phyloP scores from a whole-genome alignment of 2,888 invertebrate species.

The Standfussiana lucernea region DNA sequence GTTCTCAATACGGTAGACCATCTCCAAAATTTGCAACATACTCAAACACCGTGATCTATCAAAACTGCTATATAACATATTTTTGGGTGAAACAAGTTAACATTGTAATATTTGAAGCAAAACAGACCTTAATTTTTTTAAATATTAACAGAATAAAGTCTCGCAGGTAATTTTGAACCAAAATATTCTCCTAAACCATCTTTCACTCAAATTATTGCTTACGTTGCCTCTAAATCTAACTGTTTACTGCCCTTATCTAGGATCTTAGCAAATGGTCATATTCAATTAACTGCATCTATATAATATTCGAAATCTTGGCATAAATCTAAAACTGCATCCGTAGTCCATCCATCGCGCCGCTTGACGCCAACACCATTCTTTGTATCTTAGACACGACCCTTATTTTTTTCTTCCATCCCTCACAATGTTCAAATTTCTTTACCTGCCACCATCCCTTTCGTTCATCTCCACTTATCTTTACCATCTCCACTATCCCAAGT shows the following conservation, averaged over 20 bases:
- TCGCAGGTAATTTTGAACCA: conserved; percentile 22
- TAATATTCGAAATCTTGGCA: conserved; percentile 84
- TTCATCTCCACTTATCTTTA: conserved; percentile 60
- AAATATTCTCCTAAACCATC: conserved; percentile 10
- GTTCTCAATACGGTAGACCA: not conserved
- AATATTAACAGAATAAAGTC: not conserved
- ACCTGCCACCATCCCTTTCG: conserved; percentile 82
- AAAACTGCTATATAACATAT: not conserved
- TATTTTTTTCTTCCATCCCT: conserved; percentile 89
- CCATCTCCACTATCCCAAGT: conserved; percentile 40
- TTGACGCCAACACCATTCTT: conserved; percentile 88
- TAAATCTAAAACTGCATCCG: conserved; percentile 89
- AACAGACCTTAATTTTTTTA: not conserved
- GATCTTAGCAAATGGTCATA: conserved; percentile 83
- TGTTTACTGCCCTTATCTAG: conserved; percentile 69
- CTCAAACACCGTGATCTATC: not conserved
- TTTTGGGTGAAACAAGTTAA: not conserved
- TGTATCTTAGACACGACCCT: conserved; percentile 89
- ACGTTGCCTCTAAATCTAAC: conserved; percentile 52
- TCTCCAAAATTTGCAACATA: not conserved
- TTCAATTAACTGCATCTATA: conserved; percentile 86
- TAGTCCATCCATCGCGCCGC: conserved; percentile 87
- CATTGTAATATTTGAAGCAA: not conserved
- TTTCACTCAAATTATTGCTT: conserved; percentile 39
- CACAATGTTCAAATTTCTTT: conserved; percentile 89